Base-by-base conservation (phyloP, 2,888 invertebrate species). In the Cabera pusaria region DNA sequence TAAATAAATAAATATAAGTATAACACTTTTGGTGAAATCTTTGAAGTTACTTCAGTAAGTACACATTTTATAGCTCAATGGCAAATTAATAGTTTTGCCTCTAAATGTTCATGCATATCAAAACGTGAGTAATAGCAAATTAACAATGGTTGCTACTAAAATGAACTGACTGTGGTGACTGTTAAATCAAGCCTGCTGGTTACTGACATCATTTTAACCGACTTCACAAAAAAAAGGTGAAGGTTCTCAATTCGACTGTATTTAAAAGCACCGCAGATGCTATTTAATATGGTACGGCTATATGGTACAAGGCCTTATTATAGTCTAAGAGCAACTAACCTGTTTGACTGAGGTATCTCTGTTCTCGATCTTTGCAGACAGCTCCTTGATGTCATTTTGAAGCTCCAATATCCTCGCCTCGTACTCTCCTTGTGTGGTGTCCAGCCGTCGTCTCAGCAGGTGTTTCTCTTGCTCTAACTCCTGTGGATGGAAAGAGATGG, bases 381-480 rank as follows among this genome's bases (percentile, higher is more conserved):
- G 91, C 69, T 95, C 93, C 48, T 92, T 91, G 69, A 98, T 92
- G 86, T 98, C 98, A 56, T 95, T 93, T 77, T 98, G 97, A 23
- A 98, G 90, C 75, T 98, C 98, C 59, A 95, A 82, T 24, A 97
- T 92, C 51, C 95, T 91, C 29, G 95, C 93, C 59, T 98, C 98
- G 73, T 95, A 96, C 78, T 98, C 98, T 14, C 95, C 94, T 72
- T 96, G 94, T 21, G 95, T 93, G 21, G 95, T 94, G 61, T 96
- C 95, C 68, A 98, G 87, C 63, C 95, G 95, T 46, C 97, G 91
- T 43, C 96, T 91, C 31, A 98, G 90, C 31, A 95, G 91, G 81
- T 98, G 96, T 60, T 97, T 94, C 82, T 98, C 98, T 82, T 98
- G 98, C 83, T 98, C 97, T 76, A 98, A 90, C 70, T 93, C 93